Evolutionary conservation across 2,888 invertebrate species (phyloP), one percentile per base, ranked within the genome.

Genomic region (Pterostichus niger): DNA sequence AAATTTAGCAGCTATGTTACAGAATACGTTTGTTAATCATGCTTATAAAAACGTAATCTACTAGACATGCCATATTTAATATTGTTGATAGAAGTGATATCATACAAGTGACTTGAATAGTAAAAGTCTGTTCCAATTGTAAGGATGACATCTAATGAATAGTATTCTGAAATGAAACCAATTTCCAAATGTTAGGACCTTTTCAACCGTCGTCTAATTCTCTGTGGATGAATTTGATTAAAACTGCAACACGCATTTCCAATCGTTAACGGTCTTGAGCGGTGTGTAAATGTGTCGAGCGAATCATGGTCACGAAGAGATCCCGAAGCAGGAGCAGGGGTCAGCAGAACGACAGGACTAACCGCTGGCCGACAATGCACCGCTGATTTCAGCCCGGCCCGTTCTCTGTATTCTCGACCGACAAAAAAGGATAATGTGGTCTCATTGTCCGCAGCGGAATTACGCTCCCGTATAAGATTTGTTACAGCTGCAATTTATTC

Each of bases 401-500:
- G 49, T 73, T 75, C 46, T 31, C 56, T 73, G 82, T 75, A 75
- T n/a, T 35, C 52, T 46, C 24, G 17, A 6, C n/a, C n/a, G 49
- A 54, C 77, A 77, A 77, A 77, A 77, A 77, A 77, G 56, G 77
- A 77, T 77, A 77, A 77, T 77, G 77, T 35, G 77, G 40, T 56
- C 33, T 13, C 77, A 77, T 77, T 77, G 77, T 77, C 54, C 77
- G 13, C 54, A 10, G 17, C 64, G 17, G 75, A 75, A 75, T 77
- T 77, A 56, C 77, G 15, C 52, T 54, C 52, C 52, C 73, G 44
- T 78, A 54, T 44, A 81, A 81, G 81, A 81, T 81, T 81, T 68
- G 81, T 82, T 82, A 82, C 82, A 73, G 40, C 71, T 82, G 82
- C 82, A 82, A 82, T 82, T 82, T 82, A 82, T 75, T 82, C 52